Conservation (phyloP, 2,888 invertebrate genomes). For the Merodon equestris region DNA sequence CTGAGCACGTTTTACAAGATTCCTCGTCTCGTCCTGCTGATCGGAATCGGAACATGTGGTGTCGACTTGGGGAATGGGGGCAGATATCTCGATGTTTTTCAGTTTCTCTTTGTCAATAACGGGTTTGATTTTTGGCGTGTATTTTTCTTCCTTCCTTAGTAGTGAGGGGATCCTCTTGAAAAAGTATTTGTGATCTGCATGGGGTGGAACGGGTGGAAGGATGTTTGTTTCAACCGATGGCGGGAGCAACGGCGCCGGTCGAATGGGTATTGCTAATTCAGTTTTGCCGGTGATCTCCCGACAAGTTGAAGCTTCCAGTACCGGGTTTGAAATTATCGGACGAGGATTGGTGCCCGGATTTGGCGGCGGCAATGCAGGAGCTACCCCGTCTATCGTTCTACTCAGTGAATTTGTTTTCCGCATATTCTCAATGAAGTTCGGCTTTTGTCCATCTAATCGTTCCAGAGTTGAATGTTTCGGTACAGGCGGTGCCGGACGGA, state of each 20-base stretch:
- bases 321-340: constrained; percentile 90
- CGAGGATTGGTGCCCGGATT: constrained; percentile 83
- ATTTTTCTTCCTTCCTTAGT: constrained; percentile 83
- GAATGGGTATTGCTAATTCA: constrained; percentile 79
- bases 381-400: constrained; percentile 30
- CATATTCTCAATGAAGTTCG: constrained; percentile 70
- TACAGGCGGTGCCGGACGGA: constrained; percentile 83
- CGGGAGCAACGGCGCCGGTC: constrained; percentile 78
- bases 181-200: constrained; percentile 76
- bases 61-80: constrained; percentile 85
- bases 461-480: constrained; percentile 80
- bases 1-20: constrained; percentile 85
- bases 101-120: constrained; percentile 85
- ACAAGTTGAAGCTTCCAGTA: constrained; percentile 89
- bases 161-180: constrained; percentile 88
- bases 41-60: constrained; percentile 81
- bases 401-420: constrained; percentile 68
- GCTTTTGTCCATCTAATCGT: constrained; percentile 68
- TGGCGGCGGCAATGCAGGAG: constrained; percentile 82
- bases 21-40: constrained; percentile 80
- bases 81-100: constrained; percentile 89
- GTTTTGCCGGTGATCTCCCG: constrained; percentile 70
- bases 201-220: constrained; percentile 79
- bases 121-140: constrained; percentile 83
- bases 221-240: constrained; percentile 80